A percentile compares a stretch with the other conserved stretches of the same genome.
Conservation (phyloP, 2,113 vertebrate species). For the Rhea americana region DNA sequence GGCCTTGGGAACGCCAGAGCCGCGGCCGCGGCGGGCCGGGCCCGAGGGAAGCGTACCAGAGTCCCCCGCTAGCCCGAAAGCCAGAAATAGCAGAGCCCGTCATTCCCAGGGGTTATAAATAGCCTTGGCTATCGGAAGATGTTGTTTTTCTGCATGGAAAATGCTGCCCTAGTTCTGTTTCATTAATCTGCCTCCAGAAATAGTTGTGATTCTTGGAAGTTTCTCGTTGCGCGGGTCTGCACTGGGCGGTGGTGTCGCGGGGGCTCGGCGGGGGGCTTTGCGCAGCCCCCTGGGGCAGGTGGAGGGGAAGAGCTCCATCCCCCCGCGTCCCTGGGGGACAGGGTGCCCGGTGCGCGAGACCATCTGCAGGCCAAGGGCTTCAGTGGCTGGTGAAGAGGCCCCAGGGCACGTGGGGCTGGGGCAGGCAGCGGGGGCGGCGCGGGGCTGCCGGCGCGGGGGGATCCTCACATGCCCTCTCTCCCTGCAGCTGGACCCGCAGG, state of each 20-base stretch:
- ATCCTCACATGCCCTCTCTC: neutral
- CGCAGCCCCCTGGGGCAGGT: neutral
- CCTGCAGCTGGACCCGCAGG: constrained; percentile 92
- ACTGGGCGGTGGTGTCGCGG: neutral
- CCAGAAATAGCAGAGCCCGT: constrained; percentile 72
- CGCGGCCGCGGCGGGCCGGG: fast-evolving
- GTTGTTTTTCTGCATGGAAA: constrained; percentile 77
- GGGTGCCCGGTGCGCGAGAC: neutral
- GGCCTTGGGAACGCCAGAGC: neutral
- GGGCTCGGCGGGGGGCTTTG: neutral
- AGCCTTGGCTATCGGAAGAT: constrained; percentile 70
- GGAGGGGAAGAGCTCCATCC: neutral
- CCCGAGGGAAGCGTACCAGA: neutral
- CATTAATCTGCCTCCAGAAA: constrained; percentile 74
- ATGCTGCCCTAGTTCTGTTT: constrained; percentile 72
- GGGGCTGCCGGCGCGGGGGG: neutral
- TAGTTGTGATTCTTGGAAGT: constrained; percentile 71
- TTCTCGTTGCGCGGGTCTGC: neutral
- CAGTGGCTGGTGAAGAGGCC: neutral
- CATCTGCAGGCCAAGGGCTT: neutral
- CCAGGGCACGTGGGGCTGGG: neutral
- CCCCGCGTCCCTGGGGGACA: fast-evolving
- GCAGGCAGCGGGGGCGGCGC: neutral
- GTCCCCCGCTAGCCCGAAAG: constrained; percentile 10
- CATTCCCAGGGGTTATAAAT: constrained; percentile 86